Evolutionary conservation across 2,888 invertebrate species (phyloP).

Genomic region (Mechanitis messenoides): DNA sequence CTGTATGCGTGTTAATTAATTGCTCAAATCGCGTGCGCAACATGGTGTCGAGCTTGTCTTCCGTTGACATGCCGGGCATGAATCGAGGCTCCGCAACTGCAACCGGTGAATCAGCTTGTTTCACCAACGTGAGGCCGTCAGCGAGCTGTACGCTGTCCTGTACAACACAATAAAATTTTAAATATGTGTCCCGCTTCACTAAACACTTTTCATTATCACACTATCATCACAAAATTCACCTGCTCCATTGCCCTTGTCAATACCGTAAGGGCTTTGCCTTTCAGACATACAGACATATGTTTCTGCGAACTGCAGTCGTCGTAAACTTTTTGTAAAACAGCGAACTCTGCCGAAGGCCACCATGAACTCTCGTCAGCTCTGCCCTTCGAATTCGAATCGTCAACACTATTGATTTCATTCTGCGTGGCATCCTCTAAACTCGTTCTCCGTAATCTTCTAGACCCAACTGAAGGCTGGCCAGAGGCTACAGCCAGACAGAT

Average conservation of each 20-base stretch:
- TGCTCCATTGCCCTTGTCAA: conserved; percentile 78
- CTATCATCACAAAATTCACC: conserved; percentile 51
- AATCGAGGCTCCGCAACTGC: conserved; percentile 76
- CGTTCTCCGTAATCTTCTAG: conserved; percentile 66
- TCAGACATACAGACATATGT: conserved; percentile 78
- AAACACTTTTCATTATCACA: conserved; percentile 32
- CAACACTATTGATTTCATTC: conserved; percentile 67
- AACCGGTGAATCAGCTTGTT: conserved; percentile 73
- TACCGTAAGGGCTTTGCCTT: conserved; percentile 77
- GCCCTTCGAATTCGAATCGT: conserved; percentile 24
- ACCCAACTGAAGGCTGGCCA: conserved; percentile 59
- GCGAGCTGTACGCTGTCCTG: conserved; percentile 78
- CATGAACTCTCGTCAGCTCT: conserved; percentile 69
- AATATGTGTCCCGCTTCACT: conserved; percentile 40
- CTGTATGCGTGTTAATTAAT: conserved; percentile 79
- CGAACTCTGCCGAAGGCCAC: conserved; percentile 77
- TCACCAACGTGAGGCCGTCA: conserved; percentile 78
- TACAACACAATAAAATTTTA: conserved; percentile 52
- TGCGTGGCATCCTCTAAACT: conserved; percentile 60
- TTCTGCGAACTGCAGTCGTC: conserved; percentile 79
- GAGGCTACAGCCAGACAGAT: conserved; percentile 62
- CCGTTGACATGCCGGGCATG: conserved; percentile 71
- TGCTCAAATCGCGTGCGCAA: conserved; percentile 74
- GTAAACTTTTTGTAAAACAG: conserved; percentile 77
- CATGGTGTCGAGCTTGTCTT: conserved; percentile 75